Percentiles rank a stretch among this genome's conserved stretches.
These are phyloP conservation scores for Lordiphosa andalusiaca DNA, from an alignment of 2,888 invertebrate genomes.

Conservation along the genomic window DNA sequence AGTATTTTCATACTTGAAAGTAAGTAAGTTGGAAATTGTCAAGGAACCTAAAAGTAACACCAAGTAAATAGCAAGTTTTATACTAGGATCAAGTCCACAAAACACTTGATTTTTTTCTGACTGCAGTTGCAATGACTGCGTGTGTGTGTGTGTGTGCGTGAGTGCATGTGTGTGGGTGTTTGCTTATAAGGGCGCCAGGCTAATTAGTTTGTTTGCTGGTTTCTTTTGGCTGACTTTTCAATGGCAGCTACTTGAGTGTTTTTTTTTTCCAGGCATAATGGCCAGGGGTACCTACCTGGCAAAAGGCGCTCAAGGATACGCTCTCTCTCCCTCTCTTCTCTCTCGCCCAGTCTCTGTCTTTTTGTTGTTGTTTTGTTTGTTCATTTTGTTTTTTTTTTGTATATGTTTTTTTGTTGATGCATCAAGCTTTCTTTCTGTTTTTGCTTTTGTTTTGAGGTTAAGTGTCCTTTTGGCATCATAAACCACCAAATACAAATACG, in stretches of 20 bases:
- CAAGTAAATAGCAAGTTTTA: too few relatives aligned
- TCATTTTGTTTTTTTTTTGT: conserved; percentile 28
- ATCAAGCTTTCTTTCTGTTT: conserved; percentile 52
- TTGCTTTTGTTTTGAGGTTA: conserved; percentile 63
- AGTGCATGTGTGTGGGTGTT: too few relatives aligned
- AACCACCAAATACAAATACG: conserved; percentile 42
- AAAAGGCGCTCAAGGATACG: conserved; percentile 74
- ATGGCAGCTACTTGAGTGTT: conserved; percentile 62
- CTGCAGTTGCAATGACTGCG: too few relatives aligned
- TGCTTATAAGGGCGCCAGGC: conserved; percentile 31
- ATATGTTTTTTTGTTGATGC: conserved; percentile 48
- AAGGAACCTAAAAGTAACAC: too few relatives aligned
- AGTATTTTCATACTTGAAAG: too few relatives aligned
- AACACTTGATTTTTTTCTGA: too few relatives aligned
- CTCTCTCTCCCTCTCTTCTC: conserved; percentile 16
- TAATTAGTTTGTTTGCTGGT: conserved; percentile 69
- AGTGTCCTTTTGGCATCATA: conserved; percentile 72
- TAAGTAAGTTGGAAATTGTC: too few relatives aligned
- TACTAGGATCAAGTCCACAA: too few relatives aligned
- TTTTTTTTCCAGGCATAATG: conserved; percentile 56
- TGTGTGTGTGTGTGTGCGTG: too few relatives aligned
- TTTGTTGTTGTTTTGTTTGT: conserved; percentile 36
- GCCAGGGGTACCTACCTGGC: conserved; percentile 39
- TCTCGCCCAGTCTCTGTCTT: conserved; percentile 6
- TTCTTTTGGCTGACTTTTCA: conserved; percentile 51